phyloP scores from a whole-genome alignment of 1,140 invertebrate species.

The Melanaphis sacchari region DNA sequence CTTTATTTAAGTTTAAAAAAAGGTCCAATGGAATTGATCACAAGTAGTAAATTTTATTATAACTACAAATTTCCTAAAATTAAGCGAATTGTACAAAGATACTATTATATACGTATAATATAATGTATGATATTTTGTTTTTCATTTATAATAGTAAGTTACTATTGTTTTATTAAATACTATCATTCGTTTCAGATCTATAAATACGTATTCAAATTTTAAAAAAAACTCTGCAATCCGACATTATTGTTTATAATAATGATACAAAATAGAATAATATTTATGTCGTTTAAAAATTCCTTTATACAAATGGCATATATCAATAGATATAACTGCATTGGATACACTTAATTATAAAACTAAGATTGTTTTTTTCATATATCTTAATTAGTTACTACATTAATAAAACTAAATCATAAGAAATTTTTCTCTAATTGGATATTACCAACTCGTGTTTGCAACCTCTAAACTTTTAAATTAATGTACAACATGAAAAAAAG shows the following conservation, averaged over 20 bases:
- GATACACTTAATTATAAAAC: background rate
- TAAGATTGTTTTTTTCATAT: background rate
- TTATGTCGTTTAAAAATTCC: background rate
- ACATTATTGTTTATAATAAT: background rate
- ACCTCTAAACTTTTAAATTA: background rate
- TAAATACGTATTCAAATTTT: background rate
- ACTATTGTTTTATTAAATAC: background rate
- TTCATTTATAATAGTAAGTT: background rate
- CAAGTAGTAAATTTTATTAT: background rate
- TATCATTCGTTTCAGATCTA: background rate
- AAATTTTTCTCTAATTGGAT: background rate
- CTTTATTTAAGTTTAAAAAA: background rate
- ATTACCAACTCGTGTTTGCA: background rate
- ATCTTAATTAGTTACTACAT: background rate
- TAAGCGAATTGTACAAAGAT: background rate
- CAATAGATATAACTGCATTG: too few relatives aligned
- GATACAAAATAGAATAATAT: background rate
- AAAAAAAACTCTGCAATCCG: background rate
- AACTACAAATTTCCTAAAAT: background rate
- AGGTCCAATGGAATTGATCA: background rate
- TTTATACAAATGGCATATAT: background rate
- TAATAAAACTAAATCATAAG: background rate
- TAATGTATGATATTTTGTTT: background rate
- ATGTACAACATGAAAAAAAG: background rate
- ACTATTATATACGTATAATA: background rate